These are phyloP conservation scores for Talpa occidentalis DNA, from an alignment of 2,113 vertebrate species.

Conservation along the genomic window DNA sequence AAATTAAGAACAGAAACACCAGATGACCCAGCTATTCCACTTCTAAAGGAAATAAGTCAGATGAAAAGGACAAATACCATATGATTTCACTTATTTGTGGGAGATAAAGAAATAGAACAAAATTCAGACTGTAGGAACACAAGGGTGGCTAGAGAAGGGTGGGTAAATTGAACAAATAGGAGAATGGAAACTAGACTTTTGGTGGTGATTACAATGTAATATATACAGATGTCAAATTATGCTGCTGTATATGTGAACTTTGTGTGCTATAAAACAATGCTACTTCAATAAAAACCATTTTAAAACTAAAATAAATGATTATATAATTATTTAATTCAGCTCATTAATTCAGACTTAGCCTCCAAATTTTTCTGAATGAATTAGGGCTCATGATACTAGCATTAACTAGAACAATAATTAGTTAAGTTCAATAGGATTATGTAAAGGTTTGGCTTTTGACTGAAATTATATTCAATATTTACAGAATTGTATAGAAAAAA, in stretches of 20 bases:
- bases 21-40: background rate
- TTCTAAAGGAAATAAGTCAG: background rate
- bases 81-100: background rate
- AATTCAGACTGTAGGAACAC: background rate
- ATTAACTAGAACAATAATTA: slow-evolving; percentile 57
- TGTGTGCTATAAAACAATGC: background rate
- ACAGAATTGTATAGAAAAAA: background rate
- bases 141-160: background rate
- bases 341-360: slow-evolving; percentile 32
- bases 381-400: slow-evolving; percentile 3
- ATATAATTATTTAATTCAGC: slow-evolving; percentile 29
- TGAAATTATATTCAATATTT: slow-evolving; percentile 30
- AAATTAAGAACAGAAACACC: background rate
- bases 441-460: background rate
- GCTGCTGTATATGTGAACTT: background rate
- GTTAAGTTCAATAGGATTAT: slow-evolving; percentile 22
- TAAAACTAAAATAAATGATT: background rate
- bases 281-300: background rate
- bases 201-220: background rate
- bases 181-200: background rate
- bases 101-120: background rate
- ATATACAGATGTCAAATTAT: background rate
- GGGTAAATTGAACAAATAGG: background rate
- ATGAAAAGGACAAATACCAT: background rate
- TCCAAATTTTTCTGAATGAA: slow-evolving; percentile 53